Percentiles rank a stretch among this genome's conserved stretches.
phyloP scores from a whole-genome alignment of 2,888 invertebrate species.

The Agrilus cyanescens region DNA sequence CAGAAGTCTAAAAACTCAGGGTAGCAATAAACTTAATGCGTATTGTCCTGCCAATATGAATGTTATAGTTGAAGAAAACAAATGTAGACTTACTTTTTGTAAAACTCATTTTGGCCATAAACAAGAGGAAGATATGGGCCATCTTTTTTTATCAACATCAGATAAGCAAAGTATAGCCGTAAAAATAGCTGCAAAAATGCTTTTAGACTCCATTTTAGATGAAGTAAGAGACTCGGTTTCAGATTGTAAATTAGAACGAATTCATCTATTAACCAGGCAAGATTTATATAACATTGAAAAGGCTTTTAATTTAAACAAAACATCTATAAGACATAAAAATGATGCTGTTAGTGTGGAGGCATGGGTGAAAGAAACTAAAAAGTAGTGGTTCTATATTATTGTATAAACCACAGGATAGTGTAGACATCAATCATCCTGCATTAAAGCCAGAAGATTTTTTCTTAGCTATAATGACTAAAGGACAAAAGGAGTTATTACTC shows the following conservation, averaged over 20 bases:
- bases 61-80: too few species aligned
- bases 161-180: neutral
- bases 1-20: too few species aligned
- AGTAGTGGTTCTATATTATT: slow-evolving; percentile 5
- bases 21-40: too few species aligned
- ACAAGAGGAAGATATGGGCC: neutral
- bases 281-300: slow-evolving; percentile 1
- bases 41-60: too few species aligned
- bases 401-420: slow-evolving; percentile 15
- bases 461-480: slow-evolving; percentile 18
- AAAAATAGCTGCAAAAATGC: neutral
- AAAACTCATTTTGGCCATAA: neutral
- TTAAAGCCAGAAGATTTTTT: slow-evolving; percentile 19
- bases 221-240: neutral
- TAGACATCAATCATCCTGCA: slow-evolving; percentile 4
- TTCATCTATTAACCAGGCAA: neutral
- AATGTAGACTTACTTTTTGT: too few species aligned
- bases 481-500: slow-evolving; percentile 14
- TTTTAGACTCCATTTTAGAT: neutral
- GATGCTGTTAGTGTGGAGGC: slow-evolving; percentile 1
- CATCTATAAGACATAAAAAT: neutral
- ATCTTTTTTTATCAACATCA: neutral
- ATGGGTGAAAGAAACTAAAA: neutral
- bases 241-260: neutral
- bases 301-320: neutral